Conservation (phyloP, 1,140 invertebrate species). For the Rhopalosiphum padi region DNA sequence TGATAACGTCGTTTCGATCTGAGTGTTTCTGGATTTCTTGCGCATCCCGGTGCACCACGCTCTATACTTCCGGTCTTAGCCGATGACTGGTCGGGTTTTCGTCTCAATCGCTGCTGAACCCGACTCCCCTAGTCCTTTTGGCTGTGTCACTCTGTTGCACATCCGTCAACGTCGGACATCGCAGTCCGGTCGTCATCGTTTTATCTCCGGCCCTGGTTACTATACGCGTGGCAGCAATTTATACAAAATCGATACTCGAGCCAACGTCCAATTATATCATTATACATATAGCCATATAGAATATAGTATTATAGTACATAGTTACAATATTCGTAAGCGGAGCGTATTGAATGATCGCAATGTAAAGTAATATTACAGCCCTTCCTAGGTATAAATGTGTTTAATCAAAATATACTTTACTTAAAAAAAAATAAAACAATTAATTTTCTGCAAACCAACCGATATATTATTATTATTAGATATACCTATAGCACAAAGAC, state of each 20-base stretch:
- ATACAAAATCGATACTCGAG: constrained; percentile 6
- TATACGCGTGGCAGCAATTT: neutral
- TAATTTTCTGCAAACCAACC: neutral
- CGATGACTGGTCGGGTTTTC: constrained; percentile 53
- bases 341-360: neutral
- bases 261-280: neutral
- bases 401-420: too few species aligned
- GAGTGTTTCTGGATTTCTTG: neutral
- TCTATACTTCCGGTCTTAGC: constrained; percentile 33
- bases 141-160: constrained; percentile 55
- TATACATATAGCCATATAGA: neutral
- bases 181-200: neutral
- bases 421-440: neutral
- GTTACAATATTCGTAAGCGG: neutral
- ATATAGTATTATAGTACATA: neutral
- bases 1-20: constrained; percentile 34
- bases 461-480: neutral
- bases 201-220: neutral
- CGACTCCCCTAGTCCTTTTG: constrained; percentile 26
- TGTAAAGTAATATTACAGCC: neutral
- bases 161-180: constrained; percentile 47
- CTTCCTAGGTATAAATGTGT: too few species aligned
- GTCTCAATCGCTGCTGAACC: constrained; percentile 43
- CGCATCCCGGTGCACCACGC: neutral
- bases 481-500: neutral